Conservation (phyloP, 2,888 invertebrate species). For the Hemaris fuciformis region DNA sequence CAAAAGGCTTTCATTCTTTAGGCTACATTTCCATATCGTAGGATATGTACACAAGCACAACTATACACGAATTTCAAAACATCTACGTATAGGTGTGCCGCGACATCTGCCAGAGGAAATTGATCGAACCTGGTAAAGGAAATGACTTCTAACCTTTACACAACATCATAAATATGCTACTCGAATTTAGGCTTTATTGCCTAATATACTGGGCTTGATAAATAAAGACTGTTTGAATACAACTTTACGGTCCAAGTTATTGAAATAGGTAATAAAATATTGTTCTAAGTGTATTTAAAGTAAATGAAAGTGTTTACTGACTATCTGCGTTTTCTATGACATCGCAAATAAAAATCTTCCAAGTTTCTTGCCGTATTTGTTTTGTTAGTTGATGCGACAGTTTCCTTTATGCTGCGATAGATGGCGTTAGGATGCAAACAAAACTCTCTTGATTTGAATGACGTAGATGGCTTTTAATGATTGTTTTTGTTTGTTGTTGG, state of each 20-base stretch:
- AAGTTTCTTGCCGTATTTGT: neutral
- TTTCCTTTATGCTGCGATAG: neutral
- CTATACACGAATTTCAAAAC: neutral
- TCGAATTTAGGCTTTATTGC: neutral
- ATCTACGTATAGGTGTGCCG: neutral
- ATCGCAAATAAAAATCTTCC: conserved; percentile 5
- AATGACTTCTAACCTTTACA: neutral
- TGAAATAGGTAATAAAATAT: neutral
- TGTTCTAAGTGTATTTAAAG: conserved; percentile 3
- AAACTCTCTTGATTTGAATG: neutral
- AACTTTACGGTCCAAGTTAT: neutral
- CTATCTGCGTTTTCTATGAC: neutral
- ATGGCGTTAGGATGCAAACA: neutral
- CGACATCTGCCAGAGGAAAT: neutral
- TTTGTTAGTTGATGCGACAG: neutral
- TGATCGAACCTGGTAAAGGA: neutral
- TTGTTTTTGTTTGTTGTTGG: neutral
- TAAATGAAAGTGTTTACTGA: conserved; percentile 6
- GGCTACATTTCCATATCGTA: neutral
- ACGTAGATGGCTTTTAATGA: neutral
- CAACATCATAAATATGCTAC: neutral
- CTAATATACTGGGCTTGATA: neutral
- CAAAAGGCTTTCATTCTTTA: neutral
- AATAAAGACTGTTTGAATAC: neutral
- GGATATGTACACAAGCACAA: neutral